Evolutionary conservation across 2,797 vertebrate species (phyloP).

Genomic region (Anniella stebbinsi): DNA sequence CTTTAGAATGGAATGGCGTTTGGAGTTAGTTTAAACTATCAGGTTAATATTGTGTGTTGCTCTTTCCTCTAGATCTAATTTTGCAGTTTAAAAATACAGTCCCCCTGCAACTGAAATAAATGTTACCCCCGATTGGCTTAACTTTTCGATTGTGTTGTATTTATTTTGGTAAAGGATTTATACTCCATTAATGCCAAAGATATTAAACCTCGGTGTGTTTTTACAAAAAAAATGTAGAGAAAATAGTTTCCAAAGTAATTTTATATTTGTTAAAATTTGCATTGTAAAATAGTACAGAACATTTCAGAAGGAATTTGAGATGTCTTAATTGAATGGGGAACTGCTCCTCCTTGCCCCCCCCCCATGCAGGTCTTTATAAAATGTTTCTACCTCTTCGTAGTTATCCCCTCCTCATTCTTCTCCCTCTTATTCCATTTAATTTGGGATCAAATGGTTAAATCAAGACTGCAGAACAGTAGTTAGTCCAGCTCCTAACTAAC

Average conservation of each 20-base stretch:
- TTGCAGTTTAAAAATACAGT: neutral
- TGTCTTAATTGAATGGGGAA: neutral
- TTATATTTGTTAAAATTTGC: neutral
- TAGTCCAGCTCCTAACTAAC: neutral
- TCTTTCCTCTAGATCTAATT: neutral
- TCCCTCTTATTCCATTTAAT: neutral
- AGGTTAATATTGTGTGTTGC: neutral
- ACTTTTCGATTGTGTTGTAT: neutral
- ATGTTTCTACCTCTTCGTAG: neutral
- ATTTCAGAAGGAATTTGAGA: neutral
- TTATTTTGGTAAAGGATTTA: slow-evolving; percentile 17
- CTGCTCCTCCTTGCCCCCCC: neutral
- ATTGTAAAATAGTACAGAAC: neutral
- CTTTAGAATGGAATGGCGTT: neutral
- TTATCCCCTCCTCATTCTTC: neutral
- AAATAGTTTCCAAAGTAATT: rapidly evolving
- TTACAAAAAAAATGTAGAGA: neutral
- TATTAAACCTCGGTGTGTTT: neutral
- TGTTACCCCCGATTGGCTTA: neutral
- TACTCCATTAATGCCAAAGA: rapidly evolving
- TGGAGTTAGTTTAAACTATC: neutral
- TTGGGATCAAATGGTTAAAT: neutral
- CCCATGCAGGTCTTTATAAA: neutral
- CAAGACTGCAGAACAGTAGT: neutral
- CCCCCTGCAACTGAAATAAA: neutral